Evolutionary conservation across 2,113 vertebrate genomes (phyloP), one percentile per base, ranked within the genome.

Genomic region (Amblyornis subalaris): DNA sequence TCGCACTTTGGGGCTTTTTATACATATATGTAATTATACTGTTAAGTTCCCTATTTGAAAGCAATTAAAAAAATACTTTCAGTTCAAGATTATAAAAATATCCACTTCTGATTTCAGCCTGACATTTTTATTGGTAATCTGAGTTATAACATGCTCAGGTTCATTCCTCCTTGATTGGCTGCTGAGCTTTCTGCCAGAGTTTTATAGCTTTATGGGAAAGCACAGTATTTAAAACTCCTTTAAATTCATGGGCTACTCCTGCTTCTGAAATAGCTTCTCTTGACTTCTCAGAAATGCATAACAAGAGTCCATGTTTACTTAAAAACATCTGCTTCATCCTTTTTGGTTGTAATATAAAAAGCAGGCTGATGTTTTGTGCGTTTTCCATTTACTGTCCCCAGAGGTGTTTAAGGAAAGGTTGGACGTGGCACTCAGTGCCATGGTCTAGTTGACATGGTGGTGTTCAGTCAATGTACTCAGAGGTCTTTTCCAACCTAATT

Each of bases 41-140:
- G 93, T 96, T 96, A 97, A 95, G 92, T 97, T 98, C 90, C 92
- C 96, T 97, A 96, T 97, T 98, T 97, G 96, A 97, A 98, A 97
- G 97, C 97, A 98, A 97, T 97, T 97, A 96, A 97, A 97, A 96
- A 97, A 96, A 97, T 96, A 95, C 95, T 97, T 97, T 98, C 96
- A 95, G 94, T 94, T 97, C 89, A 92, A 95, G 97, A 97, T 98
- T 97, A 97, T 96, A 96, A 97, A 97, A 96, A 94, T 95, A 97
- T 94, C 96, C 96, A 96, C 97, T 98, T 97, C 88, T 94, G 97
- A 97, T 97, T 97, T 92, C 93, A 97, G 77, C 81, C 48, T 98
- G 98, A 98, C 98, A 80, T 97, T 98, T 98, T 98, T 98, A 98
- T 98, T 97, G 98, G 97, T 96, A 97, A 98, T 97, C 95, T 98